These are phyloP conservation scores for Ptilodon capucinus DNA, from an alignment of 2,888 invertebrate genomes.

Conservation along the genomic window DNA sequence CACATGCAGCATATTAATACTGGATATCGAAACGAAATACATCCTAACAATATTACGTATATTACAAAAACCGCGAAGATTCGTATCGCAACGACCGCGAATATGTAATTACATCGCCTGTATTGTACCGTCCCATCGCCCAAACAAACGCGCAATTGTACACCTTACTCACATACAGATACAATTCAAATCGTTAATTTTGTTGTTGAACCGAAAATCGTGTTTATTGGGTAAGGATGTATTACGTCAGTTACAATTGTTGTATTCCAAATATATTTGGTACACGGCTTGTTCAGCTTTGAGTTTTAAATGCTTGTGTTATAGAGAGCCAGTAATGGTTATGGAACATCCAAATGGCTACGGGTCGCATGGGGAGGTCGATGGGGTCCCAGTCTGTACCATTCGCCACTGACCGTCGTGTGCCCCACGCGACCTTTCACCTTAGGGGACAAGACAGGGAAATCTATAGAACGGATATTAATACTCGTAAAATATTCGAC, in stretches of 20 bases:
- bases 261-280: conserved; percentile 4
- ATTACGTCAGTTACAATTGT: conserved; percentile 7
- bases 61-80: conserved; percentile 32
- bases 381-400: conserved; percentile 68
- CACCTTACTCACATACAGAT: conserved; percentile 2
- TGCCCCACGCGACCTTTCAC: conserved; percentile 77
- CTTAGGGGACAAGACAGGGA: conserved; percentile 61
- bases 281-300: conserved; percentile 19
- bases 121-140: conserved; percentile 17
- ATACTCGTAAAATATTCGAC: not conserved
- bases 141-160: conserved; percentile 7
- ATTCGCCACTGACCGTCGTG: conserved; percentile 75
- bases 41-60: conserved; percentile 16
- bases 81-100: conserved; percentile 32
- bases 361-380: conserved; percentile 26
- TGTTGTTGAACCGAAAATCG: conserved; percentile 4
- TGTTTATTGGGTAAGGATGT: conserved; percentile 10
- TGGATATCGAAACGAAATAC: conserved; percentile 12
- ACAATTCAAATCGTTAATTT: conserved; percentile 2
- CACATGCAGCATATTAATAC: conserved; percentile 1
- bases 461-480: conserved; percentile 37
- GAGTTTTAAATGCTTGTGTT: not conserved
- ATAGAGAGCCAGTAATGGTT: conserved; percentile 13
- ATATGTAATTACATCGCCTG: conserved; percentile 44
- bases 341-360: conserved; percentile 3